Evolutionary conservation across 2,113 vertebrate species (phyloP).

Genomic region (Rousettus leschenaultii): DNA sequence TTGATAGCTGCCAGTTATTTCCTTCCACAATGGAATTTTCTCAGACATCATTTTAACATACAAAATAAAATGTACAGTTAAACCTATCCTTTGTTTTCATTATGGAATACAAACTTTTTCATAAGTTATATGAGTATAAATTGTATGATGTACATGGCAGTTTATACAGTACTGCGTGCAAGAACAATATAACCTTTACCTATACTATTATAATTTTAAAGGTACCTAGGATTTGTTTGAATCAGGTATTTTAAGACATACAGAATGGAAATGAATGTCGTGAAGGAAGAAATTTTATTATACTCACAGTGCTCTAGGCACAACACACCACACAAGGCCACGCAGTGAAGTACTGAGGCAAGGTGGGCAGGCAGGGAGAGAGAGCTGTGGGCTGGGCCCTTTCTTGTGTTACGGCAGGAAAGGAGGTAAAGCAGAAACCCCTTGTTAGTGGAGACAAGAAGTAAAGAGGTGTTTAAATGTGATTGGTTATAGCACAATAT

Average conservation of each 20-base stretch:
- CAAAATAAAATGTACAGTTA: background rate
- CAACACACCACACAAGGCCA: background rate
- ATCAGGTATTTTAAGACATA: background rate
- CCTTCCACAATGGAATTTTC: background rate
- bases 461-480: background rate
- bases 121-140: background rate
- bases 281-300: background rate
- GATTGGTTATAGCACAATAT: background rate
- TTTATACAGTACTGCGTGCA: background rate
- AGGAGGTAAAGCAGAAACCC: background rate
- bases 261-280: background rate
- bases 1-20: background rate
- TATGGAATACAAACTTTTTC: background rate
- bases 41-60: background rate
- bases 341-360: rapidly evolving
- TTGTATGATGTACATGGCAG: background rate
- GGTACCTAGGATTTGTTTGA: background rate
- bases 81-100: background rate
- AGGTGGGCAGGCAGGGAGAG: background rate
- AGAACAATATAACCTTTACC: background rate
- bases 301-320: background rate
- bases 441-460: background rate
- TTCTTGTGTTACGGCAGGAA: background rate
- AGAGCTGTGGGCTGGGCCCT: background rate
- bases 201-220: background rate